Evolutionary conservation across 2,113 vertebrate species (phyloP).

Genomic region (Nesoenas mayeri): DNA sequence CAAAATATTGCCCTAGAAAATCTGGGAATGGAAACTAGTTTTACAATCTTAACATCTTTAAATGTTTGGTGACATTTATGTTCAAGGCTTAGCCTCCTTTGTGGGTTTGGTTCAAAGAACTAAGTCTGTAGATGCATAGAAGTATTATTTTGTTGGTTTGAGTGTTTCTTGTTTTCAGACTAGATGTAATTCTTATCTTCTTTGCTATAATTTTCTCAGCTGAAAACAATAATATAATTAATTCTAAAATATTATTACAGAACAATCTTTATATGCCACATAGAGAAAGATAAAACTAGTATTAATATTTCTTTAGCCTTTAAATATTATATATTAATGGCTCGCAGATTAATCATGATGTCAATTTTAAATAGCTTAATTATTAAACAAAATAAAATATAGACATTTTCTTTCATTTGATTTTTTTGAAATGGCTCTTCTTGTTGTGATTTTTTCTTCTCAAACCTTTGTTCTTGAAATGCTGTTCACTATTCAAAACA

Average conservation of each 20-base stretch:
- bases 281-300: background rate
- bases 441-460: background rate
- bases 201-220: background rate
- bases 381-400: conserved; percentile 7
- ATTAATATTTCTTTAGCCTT: background rate
- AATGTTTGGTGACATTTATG: background rate
- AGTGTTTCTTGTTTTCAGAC: background rate
- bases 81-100: background rate
- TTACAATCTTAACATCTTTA: background rate
- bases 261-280: background rate
- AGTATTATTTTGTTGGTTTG: background rate
- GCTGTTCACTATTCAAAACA: background rate
- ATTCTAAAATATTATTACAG: background rate
- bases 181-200: background rate
- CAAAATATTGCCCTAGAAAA: background rate
- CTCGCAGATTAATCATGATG: background rate
- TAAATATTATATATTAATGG: background rate
- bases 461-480: background rate
- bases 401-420: background rate
- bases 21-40: background rate
- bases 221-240: background rate
- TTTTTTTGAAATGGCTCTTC: background rate
- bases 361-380: background rate
- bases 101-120: background rate
- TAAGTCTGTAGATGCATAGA: background rate